Percentiles rank a stretch among this genome's conserved stretches.
These are phyloP conservation scores for Drosophila bifasciata DNA, from an alignment of 1,140 invertebrate genomes.

Conservation along the genomic window DNA sequence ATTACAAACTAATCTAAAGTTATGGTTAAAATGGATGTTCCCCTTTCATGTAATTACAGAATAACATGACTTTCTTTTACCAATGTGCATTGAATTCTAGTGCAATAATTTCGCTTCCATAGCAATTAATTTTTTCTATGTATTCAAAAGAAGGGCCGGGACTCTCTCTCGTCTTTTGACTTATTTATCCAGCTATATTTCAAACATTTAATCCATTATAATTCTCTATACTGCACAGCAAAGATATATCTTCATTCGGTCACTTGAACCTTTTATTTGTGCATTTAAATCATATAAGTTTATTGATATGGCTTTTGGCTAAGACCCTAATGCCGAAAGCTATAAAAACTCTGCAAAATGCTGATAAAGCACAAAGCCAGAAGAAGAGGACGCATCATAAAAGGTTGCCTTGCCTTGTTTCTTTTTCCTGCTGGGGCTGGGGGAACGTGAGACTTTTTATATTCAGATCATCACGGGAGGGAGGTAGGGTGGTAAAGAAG, in stretches of 20 bases:
- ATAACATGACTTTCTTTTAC: too few relatives aligned
- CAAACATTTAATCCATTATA: too few relatives aligned
- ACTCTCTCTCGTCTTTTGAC: too few relatives aligned
- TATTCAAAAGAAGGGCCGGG: too few relatives aligned
- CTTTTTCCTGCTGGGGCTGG: neutral
- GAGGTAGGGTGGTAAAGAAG: neutral
- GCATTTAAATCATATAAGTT: constrained; percentile 23
- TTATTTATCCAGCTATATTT: neutral
- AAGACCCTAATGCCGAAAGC: constrained; percentile 39
- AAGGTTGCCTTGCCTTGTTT: constrained; percentile 26
- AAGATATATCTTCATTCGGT: neutral
- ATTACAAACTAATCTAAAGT: too few relatives aligned
- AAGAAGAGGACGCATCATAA: constrained; percentile 45
- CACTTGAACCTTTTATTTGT: constrained; percentile 6
- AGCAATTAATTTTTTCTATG: too few relatives aligned
- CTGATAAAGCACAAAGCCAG: constrained; percentile 59
- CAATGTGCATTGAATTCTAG: too few relatives aligned
- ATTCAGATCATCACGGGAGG: neutral
- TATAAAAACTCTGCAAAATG: constrained; percentile 45
- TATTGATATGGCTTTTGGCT: constrained; percentile 42
- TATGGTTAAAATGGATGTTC: too few relatives aligned
- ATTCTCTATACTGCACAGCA: neutral
- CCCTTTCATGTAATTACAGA: too few relatives aligned
- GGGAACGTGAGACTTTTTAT: constrained; percentile 63
- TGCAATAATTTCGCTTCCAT: too few relatives aligned